Evolutionary conservation across 2,888 invertebrate genomes (phyloP), one percentile per base, ranked within the genome.

Genomic region (Plebejus melissa): DNA sequence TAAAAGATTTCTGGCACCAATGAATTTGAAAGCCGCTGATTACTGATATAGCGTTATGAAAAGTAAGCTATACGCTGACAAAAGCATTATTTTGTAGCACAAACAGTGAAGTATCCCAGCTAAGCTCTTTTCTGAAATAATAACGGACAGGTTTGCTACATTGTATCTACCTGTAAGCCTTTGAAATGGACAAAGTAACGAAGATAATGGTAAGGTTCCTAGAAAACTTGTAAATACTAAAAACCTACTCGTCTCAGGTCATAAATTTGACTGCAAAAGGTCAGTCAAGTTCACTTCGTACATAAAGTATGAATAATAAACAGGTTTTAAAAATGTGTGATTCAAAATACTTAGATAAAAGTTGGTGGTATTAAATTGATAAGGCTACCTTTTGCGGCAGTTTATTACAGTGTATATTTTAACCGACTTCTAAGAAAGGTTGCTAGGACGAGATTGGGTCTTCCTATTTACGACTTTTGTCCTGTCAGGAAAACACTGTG

Each of bases 291-390:
- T 71, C 32, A 46, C 4, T 71, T 4, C 4, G 11, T 28, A 6
- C 9, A 50, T 28, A 71, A 46, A 46, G 58, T 71, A 71, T 71
- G 16, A 71, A 71, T 71, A 71, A 71, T 46, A 71, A 71, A 71
- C 71, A 50, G 71, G 71, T 71, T 71, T 3, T 41, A 28, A 22
- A 13, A 41, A 28, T 11, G 46, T 71, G 28, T 60, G 60, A 11
- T 60, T 28, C 9, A 22, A 11, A 28, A 28, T 28, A 22, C 22
- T 22, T 22, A 11, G 3, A 1, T 28, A 60, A 60, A 60, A 58
- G 54, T 54, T n/a, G 22, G n/a, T 58, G 58, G 6, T 6, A n/a
- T 6, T 9, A 60, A 22, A 22, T 60, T 11, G 28, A 60, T 60
- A 11, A 60, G 28, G 9, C 28, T 60, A 60, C 3, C 11, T 4